A percentile compares a stretch with the other conserved stretches of the same genome.
Conservation (phyloP, 92 coral and sea anemone species). For the Heteractis magnifica region DNA sequence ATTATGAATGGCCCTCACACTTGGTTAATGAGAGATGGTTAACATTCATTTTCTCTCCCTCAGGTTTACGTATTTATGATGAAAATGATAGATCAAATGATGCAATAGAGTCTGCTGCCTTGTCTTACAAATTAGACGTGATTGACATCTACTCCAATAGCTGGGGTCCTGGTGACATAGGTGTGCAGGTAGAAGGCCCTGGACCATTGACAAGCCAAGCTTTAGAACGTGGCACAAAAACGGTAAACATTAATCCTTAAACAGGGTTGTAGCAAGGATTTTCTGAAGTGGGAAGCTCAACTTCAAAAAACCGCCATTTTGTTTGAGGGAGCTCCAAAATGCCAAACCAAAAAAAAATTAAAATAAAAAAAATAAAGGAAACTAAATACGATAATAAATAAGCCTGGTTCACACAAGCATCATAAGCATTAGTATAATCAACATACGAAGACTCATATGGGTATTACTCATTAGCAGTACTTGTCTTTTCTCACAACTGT, state of each 20-base stretch:
- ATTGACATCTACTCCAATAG: constrained; percentile 56
- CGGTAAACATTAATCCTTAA: constrained; percentile 10
- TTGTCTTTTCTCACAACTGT: too few relatives aligned
- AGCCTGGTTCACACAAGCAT: too few relatives aligned
- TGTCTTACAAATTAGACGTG: constrained; percentile 20
- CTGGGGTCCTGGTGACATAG: constrained; percentile 60
- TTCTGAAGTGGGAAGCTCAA: too few relatives aligned
- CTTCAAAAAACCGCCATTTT: too few relatives aligned
- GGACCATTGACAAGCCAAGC: constrained; percentile 31
- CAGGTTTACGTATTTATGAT: constrained; percentile 7
- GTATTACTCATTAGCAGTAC: too few relatives aligned
- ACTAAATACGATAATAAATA: too few relatives aligned
- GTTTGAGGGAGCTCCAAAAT: too few relatives aligned
- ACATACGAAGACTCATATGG: too few relatives aligned
- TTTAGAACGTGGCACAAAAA: constrained; percentile 29
- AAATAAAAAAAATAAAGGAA: too few relatives aligned
- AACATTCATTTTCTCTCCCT: background rate
- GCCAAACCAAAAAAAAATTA: too few relatives aligned
- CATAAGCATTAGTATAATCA: too few relatives aligned
- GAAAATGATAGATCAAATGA: constrained; percentile 32
- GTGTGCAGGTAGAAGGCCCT: constrained; percentile 52
- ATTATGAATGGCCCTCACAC: background rate
- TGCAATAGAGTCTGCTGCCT: constrained; percentile 49
- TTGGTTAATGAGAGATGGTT: background rate
- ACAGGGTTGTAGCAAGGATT: background rate